Percentiles rank a stretch among this genome's conserved stretches.
Evolutionary conservation across 2,797 vertebrate genomes (phyloP).

Genomic region (Sus cebifrons): DNA sequence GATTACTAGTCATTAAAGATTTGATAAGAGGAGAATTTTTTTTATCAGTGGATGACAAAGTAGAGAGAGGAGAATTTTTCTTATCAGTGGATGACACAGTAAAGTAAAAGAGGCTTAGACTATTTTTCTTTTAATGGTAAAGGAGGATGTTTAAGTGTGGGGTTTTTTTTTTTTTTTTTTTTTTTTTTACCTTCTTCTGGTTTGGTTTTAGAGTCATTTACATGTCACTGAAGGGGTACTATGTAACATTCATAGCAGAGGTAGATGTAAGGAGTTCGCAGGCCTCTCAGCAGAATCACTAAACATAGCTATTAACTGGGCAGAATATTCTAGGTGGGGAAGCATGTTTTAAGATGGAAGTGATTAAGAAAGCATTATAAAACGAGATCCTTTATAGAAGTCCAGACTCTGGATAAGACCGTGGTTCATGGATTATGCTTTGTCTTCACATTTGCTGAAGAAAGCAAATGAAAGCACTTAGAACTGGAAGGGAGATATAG

Average conservation of each 20-base stretch:
- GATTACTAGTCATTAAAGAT: conserved; percentile 26
- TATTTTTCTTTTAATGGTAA: background rate
- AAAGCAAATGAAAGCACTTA: background rate
- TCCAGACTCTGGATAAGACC: background rate
- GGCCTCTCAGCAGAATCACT: background rate
- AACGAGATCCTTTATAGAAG: background rate
- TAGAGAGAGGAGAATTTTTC: background rate
- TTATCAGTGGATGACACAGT: background rate
- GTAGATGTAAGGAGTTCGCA: background rate
- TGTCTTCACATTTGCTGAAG: conserved; percentile 9
- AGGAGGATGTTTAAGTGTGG: background rate
- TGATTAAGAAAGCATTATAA: background rate
- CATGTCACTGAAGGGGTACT: background rate
- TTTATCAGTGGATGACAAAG: background rate
- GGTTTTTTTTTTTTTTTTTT: background rate
- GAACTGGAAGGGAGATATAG: background rate
- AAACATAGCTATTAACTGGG: background rate
- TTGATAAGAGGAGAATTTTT: conserved; percentile 11
- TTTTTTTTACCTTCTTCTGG: background rate
- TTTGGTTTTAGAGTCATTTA: conserved; percentile 39
- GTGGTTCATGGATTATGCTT: background rate
- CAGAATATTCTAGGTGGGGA: background rate
- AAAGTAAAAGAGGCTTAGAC: conserved; percentile 5
- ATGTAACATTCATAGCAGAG: background rate
- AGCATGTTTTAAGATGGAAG: background rate